phyloP scores from a whole-genome alignment of 2,797 vertebrate genomes.

The Sebastes oblongus region DNA sequence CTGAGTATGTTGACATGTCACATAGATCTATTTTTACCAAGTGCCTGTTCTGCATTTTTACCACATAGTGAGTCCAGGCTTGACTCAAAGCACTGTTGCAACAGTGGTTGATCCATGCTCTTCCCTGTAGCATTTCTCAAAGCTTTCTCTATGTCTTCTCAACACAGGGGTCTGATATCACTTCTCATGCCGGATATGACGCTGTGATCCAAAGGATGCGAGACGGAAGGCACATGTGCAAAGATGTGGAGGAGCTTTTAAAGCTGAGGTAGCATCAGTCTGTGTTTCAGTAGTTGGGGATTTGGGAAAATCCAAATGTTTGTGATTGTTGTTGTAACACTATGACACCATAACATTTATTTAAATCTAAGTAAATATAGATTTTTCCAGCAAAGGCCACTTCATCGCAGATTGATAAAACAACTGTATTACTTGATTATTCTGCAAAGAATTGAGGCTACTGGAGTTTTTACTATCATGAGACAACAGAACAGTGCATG shows the following conservation, averaged over 20 bases:
- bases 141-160: constrained; percentile 5
- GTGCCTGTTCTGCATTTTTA: constrained; percentile 69
- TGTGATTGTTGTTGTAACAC: background rate
- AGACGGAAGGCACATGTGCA: constrained; percentile 93
- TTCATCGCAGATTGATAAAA: background rate
- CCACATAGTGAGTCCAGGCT: background rate
- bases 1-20: background rate
- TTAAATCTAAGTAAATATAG: background rate
- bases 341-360: background rate
- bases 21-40: constrained; percentile 2
- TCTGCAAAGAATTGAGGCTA: background rate
- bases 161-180: constrained; percentile 89
- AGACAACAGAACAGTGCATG: background rate
- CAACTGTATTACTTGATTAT: background rate
- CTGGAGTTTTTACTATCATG: background rate
- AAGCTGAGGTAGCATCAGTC: constrained; percentile 86
- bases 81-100: constrained; percentile 49
- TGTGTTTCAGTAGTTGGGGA: background rate
- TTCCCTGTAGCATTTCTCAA: constrained; percentile 1
- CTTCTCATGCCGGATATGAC: constrained; percentile 87
- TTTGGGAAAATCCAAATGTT: background rate
- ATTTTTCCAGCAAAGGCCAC: background rate
- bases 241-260: constrained; percentile 94
- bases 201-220: constrained; percentile 85
- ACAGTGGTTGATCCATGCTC: constrained; percentile 21